Conservation (phyloP, 2,888 invertebrate genomes). For the Isotomurus palustris region DNA sequence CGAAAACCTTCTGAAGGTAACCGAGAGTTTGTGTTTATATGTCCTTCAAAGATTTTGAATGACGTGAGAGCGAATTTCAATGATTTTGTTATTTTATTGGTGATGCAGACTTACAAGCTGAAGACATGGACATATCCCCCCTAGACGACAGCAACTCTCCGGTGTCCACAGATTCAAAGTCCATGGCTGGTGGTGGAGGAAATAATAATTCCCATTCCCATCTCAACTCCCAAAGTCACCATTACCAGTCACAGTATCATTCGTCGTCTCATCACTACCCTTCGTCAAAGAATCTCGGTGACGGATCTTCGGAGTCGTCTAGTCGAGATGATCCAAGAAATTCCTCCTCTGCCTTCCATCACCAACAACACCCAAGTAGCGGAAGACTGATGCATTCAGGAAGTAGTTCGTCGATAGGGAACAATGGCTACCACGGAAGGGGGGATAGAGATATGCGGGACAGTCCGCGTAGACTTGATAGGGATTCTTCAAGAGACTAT, state of each 20-base stretch:
- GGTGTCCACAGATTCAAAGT: slow-evolving; percentile 31
- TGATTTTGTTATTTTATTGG: neutral
- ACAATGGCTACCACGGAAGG: slow-evolving; percentile 28
- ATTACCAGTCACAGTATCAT: slow-evolving; percentile 16
- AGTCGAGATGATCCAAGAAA: slow-evolving; percentile 20
- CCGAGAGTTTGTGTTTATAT: neutral
- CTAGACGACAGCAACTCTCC: slow-evolving; percentile 40
- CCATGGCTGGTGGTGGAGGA: slow-evolving; percentile 17
- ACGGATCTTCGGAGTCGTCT: slow-evolving; percentile 17
- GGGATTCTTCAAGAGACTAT: slow-evolving; percentile 18
- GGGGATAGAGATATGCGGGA: slow-evolving; percentile 20
- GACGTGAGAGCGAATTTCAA: neutral
- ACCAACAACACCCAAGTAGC: slow-evolving; percentile 22
- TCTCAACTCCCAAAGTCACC: slow-evolving; percentile 20
- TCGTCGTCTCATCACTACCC: slow-evolving; percentile 20
- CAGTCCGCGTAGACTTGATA: slow-evolving; percentile 20
- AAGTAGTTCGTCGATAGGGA: slow-evolving; percentile 26
- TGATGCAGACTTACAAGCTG: slow-evolving; percentile 55
- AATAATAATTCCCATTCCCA: slow-evolving; percentile 26
- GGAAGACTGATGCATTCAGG: slow-evolving; percentile 34
- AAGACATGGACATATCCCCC: slow-evolving; percentile 93
- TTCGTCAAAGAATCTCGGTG: slow-evolving; percentile 17
- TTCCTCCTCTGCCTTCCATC: slow-evolving; percentile 24
- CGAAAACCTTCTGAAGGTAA: slow-evolving; percentile 43
- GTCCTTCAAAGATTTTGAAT: neutral